Evolutionary conservation across 2,888 invertebrate genomes (phyloP), one percentile per base, ranked within the genome.

Genomic region (Drosophila buzzatii): DNA sequence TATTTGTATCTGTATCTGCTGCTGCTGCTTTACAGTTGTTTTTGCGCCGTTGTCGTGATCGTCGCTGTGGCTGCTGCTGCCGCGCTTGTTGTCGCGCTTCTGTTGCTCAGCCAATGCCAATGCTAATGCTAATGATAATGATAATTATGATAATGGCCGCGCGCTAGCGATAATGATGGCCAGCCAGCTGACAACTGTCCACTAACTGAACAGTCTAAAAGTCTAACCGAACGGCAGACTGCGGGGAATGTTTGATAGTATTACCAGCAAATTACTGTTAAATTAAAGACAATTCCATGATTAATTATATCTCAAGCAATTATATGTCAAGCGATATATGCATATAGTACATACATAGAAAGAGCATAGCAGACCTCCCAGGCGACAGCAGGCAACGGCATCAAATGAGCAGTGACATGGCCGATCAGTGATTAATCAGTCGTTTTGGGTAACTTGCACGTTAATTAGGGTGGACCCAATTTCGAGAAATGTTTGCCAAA

Each of bases 121-220:
- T 70, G 66, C 52, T 70, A 62, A 73, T 74, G 62, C 27, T 72
- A 68, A 76, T 85, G 77, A 66, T 70, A 63, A 70, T 83, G 73
- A 86, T 78, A 65, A 59, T 79, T 70, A 78, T 81, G 73, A 81
- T 73, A 77, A 87, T 85, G 61, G 66, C 53, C 58, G 60, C 65
- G 62, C 55, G 57, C 69, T 58, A 81, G 73, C 75, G 85, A 76
- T 89, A 85, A 89, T 85, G 70, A 75, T 81, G 74, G 68, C 53
- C 53, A 61, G 61, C 41, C 53, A 66, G 59, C 42, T 53, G 67
- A 33, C 56, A 68, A 80, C 70, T 74, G 80, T 76, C 74, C 76
- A 79, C 66, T 74, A 75, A 75, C 74, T 71, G 72, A 49, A 75
- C 65, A 52, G 65, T 42, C 73, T 58, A 16, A 55, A 45, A 51